Base-by-base conservation (phyloP, 2,113 vertebrate species). In the Perognathus longimembris region DNA sequence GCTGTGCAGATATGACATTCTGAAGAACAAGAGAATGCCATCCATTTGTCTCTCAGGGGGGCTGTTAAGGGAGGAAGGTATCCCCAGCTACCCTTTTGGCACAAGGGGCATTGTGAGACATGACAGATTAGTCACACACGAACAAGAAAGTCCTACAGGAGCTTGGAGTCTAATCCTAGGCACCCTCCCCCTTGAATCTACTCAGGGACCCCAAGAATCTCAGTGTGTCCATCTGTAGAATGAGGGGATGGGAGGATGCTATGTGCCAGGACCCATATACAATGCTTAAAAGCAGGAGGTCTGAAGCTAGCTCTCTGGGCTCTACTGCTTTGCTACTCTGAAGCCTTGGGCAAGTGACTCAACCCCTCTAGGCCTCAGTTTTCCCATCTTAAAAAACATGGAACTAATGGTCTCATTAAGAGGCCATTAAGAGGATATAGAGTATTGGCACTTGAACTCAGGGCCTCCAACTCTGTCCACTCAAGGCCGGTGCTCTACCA, bases 11-110 rank as follows among this genome's bases (percentile, higher is more conserved):
- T 28, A 10, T 66, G 66, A 85, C 36, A 54, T 38, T 78, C 85
- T 92, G n/a, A 4, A 34, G 42, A 93, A n/a, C 34, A 34, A 74
- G 69, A 87, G 78, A 59, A 74, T 69, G 93, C 90, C 93, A 88
- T 85, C 92, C 90, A 82, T 92, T 94, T 92, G 90, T 95, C 75
- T 79, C 81, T 66, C 79, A 50, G 88, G 85, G 93, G 81, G 36
- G 63, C 5, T 90, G 70, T 88, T 54, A 88, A 54, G 59, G 57
- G 61, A 80, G 85, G 78, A 84, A 7, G 83, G 85, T 88, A 82
- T 88, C 85, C 71, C n/a, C 50, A 75, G 82, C 88, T 59, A 61
- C 38, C 42, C 38, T 83, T 57, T 77, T 80, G 70, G 82, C 71
- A 80, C 18, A 8, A 40, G 32, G 26, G n/a, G 5, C 14, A 7